Conservation (phyloP, 2,888 invertebrate species). For the Agrotis puta region DNA sequence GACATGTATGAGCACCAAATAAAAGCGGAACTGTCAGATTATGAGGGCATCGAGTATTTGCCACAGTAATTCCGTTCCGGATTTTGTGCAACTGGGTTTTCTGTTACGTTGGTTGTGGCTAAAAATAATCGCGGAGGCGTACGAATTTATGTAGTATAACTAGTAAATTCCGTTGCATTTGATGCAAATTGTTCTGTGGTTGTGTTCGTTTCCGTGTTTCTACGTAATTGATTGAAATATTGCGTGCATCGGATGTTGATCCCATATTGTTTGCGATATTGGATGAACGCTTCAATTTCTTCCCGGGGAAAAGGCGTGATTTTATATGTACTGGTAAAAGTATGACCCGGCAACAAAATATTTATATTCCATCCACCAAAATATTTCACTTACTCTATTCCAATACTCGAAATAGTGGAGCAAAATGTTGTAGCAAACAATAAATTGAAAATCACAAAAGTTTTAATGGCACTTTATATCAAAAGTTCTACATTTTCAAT, state of each 20-base stretch:
- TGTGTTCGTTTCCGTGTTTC: slow-evolving; percentile 35
- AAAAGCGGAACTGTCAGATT: slow-evolving; percentile 49
- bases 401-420: slow-evolving; percentile 3
- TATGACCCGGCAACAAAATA: background rate
- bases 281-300: background rate
- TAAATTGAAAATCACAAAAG: slow-evolving; percentile 44
- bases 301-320: background rate
- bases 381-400: slow-evolving; percentile 12
- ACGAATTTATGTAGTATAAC: slow-evolving; percentile 44
- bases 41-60: slow-evolving; percentile 48
- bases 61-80: slow-evolving; percentile 34
- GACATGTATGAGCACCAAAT: slow-evolving; percentile 59
- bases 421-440: slow-evolving; percentile 18
- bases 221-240: slow-evolving; percentile 31
- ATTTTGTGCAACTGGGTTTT: slow-evolving; percentile 46
- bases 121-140: slow-evolving; percentile 37
- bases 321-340: background rate
- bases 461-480: slow-evolving; percentile 41
- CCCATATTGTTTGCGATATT: slow-evolving; percentile 2
- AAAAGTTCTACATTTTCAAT: slow-evolving; percentile 49
- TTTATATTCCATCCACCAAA: background rate
- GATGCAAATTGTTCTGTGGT: slow-evolving; percentile 39
- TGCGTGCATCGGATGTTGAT: slow-evolving; percentile 29
- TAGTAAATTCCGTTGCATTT: slow-evolving; percentile 55
- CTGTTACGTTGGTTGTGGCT: slow-evolving; percentile 29